phyloP scores from a whole-genome alignment of 2,797 vertebrate genomes.

The Nothura maculosa region DNA sequence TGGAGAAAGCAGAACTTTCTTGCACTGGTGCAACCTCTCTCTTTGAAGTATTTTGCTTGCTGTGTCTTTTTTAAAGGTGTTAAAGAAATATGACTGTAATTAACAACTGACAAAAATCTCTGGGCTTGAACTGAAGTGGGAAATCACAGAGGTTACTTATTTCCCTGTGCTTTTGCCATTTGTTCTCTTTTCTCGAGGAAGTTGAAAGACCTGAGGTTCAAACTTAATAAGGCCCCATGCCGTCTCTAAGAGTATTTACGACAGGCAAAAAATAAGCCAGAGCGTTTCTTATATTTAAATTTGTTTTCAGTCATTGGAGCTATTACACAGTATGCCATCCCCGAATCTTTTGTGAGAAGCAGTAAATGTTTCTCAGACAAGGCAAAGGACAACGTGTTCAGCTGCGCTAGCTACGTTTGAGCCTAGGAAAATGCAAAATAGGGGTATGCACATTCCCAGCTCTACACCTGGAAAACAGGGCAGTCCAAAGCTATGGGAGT shows the following conservation, averaged over 20 bases:
- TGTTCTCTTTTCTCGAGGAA: conserved; percentile 86
- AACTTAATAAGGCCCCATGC: conserved; percentile 86
- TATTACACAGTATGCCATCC: conserved; percentile 82
- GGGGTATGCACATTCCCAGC: conserved; percentile 45
- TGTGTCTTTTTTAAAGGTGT: conserved; percentile 90
- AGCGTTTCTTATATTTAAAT: conserved; percentile 84
- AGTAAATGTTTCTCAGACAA: conserved; percentile 81
- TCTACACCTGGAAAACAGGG: conserved; percentile 13
- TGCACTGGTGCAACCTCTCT: conserved; percentile 62
- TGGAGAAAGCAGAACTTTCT: conserved; percentile 73
- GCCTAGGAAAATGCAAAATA: conserved; percentile 76
- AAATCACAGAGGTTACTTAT: conserved; percentile 92
- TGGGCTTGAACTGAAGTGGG: conserved; percentile 93
- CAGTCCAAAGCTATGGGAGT: background rate
- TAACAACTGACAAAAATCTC: conserved; percentile 98
- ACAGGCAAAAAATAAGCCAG: conserved; percentile 80
- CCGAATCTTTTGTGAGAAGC: conserved; percentile 80
- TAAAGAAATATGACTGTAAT: conserved; percentile 94
- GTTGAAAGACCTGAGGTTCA: conserved; percentile 85
- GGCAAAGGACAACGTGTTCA: conserved; percentile 80
- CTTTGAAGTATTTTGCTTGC: conserved; percentile 85
- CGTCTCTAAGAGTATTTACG: conserved; percentile 84
- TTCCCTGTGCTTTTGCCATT: conserved; percentile 92
- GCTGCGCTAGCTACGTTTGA: conserved; percentile 76
- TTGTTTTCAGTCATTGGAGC: conserved; percentile 85